phyloP scores from a whole-genome alignment of 2,888 invertebrate genomes.

The Alentia gelatinosa region DNA sequence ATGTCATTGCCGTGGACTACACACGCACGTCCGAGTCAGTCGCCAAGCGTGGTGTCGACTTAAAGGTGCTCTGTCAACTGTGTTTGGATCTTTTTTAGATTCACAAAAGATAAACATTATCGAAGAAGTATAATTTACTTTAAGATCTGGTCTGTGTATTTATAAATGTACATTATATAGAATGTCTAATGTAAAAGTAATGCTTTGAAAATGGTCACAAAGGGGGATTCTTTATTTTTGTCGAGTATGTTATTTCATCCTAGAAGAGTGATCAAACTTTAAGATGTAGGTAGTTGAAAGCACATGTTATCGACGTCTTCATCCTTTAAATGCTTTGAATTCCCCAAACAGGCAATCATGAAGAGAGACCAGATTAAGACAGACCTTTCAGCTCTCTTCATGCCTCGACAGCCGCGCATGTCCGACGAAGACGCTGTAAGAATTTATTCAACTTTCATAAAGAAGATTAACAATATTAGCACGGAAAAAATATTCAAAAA shows the following conservation, averaged over 20 bases:
- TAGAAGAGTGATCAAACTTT: too few species aligned
- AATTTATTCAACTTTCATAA: too few species aligned
- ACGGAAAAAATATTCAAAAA: too few species aligned
- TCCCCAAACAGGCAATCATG: constrained; percentile 79
- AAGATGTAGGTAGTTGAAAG: too few species aligned
- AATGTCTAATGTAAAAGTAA: background rate
- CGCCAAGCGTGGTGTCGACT: constrained; percentile 96
- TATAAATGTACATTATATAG: too few species aligned
- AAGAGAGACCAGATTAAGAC: constrained; percentile 85
- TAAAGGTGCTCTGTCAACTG: constrained; percentile 83
- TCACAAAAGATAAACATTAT: too few species aligned
- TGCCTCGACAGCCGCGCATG: constrained; percentile 95
- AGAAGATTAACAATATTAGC: too few species aligned
- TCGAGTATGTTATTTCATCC: too few species aligned
- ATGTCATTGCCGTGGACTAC: constrained; percentile 98
- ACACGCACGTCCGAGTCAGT: constrained; percentile 99
- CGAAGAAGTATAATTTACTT: too few species aligned
- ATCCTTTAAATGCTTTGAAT: background rate
- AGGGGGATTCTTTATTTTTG: too few species aligned
- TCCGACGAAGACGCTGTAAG: constrained; percentile 87
- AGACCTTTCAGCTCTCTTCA: constrained; percentile 96
- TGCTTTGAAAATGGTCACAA: background rate
- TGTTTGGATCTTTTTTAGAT: background rate
- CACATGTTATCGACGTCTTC: too few species aligned
- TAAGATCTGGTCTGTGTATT: too few species aligned